phyloP scores from a whole-genome alignment of 2,113 vertebrate genomes.

The Salvator merianae region DNA sequence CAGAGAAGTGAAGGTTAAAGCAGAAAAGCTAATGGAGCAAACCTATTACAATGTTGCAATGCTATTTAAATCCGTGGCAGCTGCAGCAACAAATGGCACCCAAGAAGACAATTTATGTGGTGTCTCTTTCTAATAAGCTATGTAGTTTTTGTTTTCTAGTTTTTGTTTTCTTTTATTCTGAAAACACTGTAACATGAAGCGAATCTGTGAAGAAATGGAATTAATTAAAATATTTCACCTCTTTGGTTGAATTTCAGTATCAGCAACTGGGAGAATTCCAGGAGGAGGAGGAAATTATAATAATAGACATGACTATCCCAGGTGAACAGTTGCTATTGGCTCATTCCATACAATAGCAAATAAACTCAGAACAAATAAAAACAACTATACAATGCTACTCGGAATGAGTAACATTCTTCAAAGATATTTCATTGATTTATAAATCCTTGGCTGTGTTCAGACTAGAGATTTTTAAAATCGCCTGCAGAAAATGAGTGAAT shows the following conservation, averaged over 20 bases:
- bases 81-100: not conserved
- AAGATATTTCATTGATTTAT: too few species aligned
- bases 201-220: not conserved
- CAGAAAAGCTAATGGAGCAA: constrained; percentile 16
- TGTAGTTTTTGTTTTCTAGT: not conserved
- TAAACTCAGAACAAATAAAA: too few species aligned
- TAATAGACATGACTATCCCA: too few species aligned
- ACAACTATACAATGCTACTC: too few species aligned
- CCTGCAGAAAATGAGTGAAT: too few species aligned
- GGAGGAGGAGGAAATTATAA: too few species aligned
- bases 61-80: not conserved
- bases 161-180: not conserved
- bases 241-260: not conserved
- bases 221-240: not conserved
- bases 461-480: too few species aligned
- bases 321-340: too few species aligned
- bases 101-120: not conserved
- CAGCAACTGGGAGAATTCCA: not conserved
- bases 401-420: too few species aligned
- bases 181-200: constrained; percentile 2
- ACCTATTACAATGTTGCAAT: not conserved
- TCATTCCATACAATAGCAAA: too few species aligned
- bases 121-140: constrained; percentile 12
- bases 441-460: too few species aligned
- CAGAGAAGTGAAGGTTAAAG: constrained; percentile 10